Percentiles rank a stretch among this genome's conserved stretches.
These are phyloP conservation scores for Cataglyphis hispanica DNA, from an alignment of 1,140 invertebrate genomes.

Conservation along the genomic window DNA sequence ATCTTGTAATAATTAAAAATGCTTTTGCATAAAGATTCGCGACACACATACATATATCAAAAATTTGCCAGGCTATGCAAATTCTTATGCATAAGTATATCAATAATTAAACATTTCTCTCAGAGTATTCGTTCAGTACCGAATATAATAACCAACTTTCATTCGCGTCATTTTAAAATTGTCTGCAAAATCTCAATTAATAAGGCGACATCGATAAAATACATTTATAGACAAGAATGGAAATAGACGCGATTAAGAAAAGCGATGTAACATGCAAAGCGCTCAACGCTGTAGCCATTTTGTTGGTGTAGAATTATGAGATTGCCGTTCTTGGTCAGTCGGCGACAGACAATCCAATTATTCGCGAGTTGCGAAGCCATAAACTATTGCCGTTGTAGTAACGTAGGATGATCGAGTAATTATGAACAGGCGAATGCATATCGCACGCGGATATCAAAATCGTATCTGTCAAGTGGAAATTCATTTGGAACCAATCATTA, in stretches of 20 bases:
- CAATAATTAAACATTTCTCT: not conserved
- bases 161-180: not conserved
- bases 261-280: not conserved
- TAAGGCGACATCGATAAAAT: not conserved
- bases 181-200: not conserved
- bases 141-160: not conserved
- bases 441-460: slow-evolving; percentile 70
- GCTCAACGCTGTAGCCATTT: slow-evolving; percentile 25
- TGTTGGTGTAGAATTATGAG: slow-evolving; percentile 72
- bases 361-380: slow-evolving; percentile 78
- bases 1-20: slow-evolving; percentile 32
- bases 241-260: slow-evolving; percentile 4
- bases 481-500: slow-evolving; percentile 73
- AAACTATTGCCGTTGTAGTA: slow-evolving; percentile 70
- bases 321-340: slow-evolving; percentile 70
- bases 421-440: slow-evolving; percentile 74
- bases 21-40: slow-evolving; percentile 13
- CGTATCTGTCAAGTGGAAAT: slow-evolving; percentile 72
- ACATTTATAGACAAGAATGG: not conserved
- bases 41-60: not conserved
- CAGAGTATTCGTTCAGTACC: not conserved
- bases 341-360: slow-evolving; percentile 81
- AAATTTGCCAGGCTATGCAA: not conserved
- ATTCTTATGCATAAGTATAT: slow-evolving; percentile 5
- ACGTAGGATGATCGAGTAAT: slow-evolving; percentile 69